Conservation (phyloP, 1,140 invertebrate species). For the Heliconius hewitsoni region DNA sequence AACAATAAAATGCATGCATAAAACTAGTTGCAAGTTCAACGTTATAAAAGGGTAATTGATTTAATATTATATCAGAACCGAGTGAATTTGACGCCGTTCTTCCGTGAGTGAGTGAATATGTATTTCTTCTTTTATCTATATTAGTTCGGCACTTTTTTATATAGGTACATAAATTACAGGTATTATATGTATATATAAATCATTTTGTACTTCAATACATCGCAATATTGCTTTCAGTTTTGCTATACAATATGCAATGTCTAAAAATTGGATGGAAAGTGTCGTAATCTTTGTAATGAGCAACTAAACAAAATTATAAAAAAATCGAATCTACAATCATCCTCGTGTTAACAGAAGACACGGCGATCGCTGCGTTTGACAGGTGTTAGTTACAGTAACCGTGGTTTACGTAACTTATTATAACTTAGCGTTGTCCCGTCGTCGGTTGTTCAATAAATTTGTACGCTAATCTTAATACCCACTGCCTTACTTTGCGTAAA, state of each 20-base stretch:
- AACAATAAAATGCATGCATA: slow-evolving; percentile 18
- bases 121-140: too few relatives aligned
- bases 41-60: slow-evolving; percentile 3
- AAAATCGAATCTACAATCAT: neutral
- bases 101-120: too few relatives aligned
- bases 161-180: too few relatives aligned
- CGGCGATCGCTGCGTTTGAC: neutral
- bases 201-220: too few relatives aligned
- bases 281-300: neutral
- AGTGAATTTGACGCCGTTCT: neutral
- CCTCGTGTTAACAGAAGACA: neutral
- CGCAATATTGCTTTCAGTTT: too few relatives aligned
- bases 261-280: neutral
- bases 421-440: neutral
- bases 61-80: neutral
- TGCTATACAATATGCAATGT: too few relatives aligned
- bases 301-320: too few relatives aligned
- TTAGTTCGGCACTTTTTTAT: too few relatives aligned
- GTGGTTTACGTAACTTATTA: slow-evolving; percentile 1
- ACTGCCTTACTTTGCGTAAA: slow-evolving; percentile 28
- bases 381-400: neutral
- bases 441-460: slow-evolving; percentile 13
- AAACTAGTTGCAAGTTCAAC: slow-evolving; percentile 10
- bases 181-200: too few relatives aligned
- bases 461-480: slow-evolving; percentile 27